phyloP scores from a whole-genome alignment of 2,113 vertebrate species.

The Nesoenas mayeri region DNA sequence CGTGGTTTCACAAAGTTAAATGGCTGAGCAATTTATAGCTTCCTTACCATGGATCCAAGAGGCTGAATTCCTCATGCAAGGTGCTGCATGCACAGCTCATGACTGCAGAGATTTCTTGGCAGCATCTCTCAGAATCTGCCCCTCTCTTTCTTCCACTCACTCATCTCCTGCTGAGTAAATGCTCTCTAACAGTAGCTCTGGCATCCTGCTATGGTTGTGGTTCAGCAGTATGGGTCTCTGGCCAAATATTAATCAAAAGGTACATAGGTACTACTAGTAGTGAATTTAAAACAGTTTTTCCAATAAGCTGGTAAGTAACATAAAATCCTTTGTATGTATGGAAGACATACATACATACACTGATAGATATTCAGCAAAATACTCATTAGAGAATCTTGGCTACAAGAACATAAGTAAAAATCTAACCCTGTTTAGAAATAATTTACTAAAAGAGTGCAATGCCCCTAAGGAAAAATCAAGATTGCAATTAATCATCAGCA shows the following conservation, averaged over 20 bases:
- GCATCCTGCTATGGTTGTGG: not conserved
- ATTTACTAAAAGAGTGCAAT: not conserved
- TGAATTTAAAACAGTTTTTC: not conserved
- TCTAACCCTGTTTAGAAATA: not conserved
- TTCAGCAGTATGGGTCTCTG: not conserved
- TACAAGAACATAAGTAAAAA: not conserved
- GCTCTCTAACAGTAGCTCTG: not conserved
- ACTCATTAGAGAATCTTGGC: not conserved
- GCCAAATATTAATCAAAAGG: not conserved
- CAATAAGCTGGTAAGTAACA: not conserved
- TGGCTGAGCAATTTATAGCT: not conserved
- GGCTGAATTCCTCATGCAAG: not conserved
- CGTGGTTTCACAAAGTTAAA: not conserved
- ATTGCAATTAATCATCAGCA: not conserved
- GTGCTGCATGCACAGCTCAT: rapidly evolving
- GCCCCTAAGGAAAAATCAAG: not conserved
- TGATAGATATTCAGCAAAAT: not conserved
- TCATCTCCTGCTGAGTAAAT: not conserved
- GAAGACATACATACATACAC: not conserved
- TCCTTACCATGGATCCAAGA: not conserved
- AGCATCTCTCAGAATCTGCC: not conserved
- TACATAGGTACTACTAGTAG: not conserved
- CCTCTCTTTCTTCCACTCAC: not conserved
- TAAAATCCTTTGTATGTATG: not conserved
- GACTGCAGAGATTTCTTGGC: not conserved